Conservation (phyloP, 2,113 vertebrate species). For the Seriola rivoliana region DNA sequence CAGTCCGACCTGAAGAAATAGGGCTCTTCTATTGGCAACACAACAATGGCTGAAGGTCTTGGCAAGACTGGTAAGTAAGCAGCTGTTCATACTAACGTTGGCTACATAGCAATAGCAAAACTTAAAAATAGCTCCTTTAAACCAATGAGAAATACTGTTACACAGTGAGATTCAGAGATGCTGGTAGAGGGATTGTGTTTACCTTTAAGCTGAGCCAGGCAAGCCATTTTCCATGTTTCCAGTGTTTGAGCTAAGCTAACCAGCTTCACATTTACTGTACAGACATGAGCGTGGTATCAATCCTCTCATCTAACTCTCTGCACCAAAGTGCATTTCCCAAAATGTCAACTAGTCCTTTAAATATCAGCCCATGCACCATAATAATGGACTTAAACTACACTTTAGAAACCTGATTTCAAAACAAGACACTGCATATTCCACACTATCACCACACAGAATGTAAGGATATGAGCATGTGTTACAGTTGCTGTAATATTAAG, state of each 20-base stretch:
- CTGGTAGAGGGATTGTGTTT: not conserved
- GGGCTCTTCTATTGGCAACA: too few relatives aligned
- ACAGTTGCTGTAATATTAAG: not conserved
- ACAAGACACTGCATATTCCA: slow-evolving; percentile 13
- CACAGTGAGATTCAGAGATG: not conserved
- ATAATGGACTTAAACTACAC: slow-evolving; percentile 5
- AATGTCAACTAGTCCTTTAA: slow-evolving; percentile 4
- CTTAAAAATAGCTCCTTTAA: too few relatives aligned
- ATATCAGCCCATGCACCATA: not conserved
- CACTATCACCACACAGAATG: slow-evolving; percentile 16
- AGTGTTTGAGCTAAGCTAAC: not conserved
- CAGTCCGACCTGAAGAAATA: too few relatives aligned
- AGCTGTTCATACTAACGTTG: too few relatives aligned
- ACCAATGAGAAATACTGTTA: not conserved
- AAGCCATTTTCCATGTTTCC: not conserved
- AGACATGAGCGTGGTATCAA: not conserved
- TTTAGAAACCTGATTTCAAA: slow-evolving; percentile 6
- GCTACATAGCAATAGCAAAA: too few relatives aligned
- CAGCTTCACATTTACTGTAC: not conserved
- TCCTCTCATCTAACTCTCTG: not conserved
- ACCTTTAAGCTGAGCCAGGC: not conserved
- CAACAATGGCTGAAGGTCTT: too few relatives aligned
- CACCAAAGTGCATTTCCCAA: not conserved
- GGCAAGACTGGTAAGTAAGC: too few relatives aligned
- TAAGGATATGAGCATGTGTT: not conserved